phyloP scores from a whole-genome alignment of 1,140 invertebrate species.

The Sipha flava region DNA sequence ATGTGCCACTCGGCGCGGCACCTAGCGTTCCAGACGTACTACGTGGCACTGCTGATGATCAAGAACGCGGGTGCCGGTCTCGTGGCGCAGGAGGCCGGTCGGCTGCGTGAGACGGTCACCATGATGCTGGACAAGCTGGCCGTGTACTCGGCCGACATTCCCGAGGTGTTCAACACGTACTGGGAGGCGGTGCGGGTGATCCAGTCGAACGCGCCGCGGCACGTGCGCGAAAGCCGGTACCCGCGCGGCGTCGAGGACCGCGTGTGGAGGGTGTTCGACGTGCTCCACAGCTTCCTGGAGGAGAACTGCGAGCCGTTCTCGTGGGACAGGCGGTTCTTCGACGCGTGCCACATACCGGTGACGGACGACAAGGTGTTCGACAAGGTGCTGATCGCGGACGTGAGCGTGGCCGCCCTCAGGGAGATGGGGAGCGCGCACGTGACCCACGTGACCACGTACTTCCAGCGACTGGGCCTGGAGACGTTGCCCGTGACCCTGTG shows the following conservation, averaged over 20 bases:
- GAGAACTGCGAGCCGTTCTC: background rate
- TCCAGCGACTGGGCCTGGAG: background rate
- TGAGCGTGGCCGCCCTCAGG: rapidly evolving
- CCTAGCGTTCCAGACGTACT: background rate
- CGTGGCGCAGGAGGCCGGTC: background rate
- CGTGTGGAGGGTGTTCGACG: rapidly evolving
- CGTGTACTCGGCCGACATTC: background rate
- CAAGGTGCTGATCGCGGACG: background rate
- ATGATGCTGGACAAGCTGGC: background rate
- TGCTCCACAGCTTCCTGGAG: rapidly evolving
- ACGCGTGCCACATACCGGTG: background rate
- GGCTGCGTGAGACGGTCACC: background rate
- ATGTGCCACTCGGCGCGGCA: background rate
- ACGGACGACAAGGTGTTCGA: background rate
- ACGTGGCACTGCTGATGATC: rapidly evolving
- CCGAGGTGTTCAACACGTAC: rapidly evolving
- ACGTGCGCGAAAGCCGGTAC: background rate
- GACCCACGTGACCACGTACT: background rate
- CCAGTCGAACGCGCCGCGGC: background rate
- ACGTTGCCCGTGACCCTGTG: background rate
- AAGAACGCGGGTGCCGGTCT: rapidly evolving
- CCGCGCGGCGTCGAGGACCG: rapidly evolving
- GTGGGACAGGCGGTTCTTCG: background rate
- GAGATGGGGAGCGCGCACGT: rapidly evolving
- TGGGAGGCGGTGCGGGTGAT: background rate